A percentile compares a stretch with the other conserved stretches of the same genome.
These are phyloP conservation scores for Catonia carolina DNA, from an alignment of 2,888 invertebrate species.

Conservation along the genomic window DNA sequence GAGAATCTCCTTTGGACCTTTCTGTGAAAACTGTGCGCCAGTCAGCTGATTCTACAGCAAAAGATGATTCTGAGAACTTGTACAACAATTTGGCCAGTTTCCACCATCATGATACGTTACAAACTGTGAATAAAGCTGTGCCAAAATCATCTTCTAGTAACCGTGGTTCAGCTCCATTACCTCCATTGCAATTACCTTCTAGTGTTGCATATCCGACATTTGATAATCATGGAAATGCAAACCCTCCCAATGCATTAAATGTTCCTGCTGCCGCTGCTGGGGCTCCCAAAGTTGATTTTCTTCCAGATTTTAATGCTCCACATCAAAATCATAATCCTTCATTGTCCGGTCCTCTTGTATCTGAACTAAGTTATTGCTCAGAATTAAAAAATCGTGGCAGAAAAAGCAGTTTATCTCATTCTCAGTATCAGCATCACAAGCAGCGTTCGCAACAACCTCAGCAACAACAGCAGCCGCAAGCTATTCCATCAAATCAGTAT, in stretches of 20 bases:
- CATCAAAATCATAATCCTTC: constrained; percentile 15
- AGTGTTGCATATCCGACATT: constrained; percentile 18
- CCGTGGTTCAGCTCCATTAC: constrained; percentile 17
- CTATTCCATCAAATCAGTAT: constrained; percentile 31
- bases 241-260: neutral
- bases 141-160: constrained; percentile 18
- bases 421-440: constrained; percentile 6
- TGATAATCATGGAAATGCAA: constrained; percentile 7
- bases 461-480: constrained; percentile 25
- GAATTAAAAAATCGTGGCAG: constrained; percentile 18
- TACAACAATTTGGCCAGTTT: constrained; percentile 14
- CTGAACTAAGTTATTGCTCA: constrained; percentile 2
- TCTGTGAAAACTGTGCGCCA: constrained; percentile 85
- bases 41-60: constrained; percentile 79
- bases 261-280: constrained; percentile 7
- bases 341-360: constrained; percentile 6
- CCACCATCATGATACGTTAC: constrained; percentile 22
- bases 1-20: constrained; percentile 76
- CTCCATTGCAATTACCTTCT: constrained; percentile 24
- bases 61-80: constrained; percentile 52
- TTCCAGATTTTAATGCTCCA: constrained; percentile 20
- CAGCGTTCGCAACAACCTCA: constrained; percentile 22
- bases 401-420: constrained; percentile 22
- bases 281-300: constrained; percentile 25
- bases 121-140: constrained; percentile 13